Percentiles rank a stretch among this genome's conserved stretches.
These are phyloP conservation scores for Drosophila pectinifera DNA, from an alignment of 1,140 invertebrate genomes.

Conservation along the genomic window DNA sequence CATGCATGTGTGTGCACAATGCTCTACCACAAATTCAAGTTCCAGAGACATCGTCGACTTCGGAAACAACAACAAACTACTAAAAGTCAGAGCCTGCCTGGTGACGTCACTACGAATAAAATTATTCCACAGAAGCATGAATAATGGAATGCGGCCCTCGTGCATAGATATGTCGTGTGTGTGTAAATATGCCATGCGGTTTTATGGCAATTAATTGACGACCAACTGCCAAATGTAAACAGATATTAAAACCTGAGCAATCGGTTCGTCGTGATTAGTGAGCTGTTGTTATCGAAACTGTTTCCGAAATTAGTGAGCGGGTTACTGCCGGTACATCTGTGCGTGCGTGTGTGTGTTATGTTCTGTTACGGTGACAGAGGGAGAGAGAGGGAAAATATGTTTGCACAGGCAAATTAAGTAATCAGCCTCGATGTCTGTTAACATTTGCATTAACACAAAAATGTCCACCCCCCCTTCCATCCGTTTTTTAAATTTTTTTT, in stretches of 20 bases:
- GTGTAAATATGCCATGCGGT: neutral
- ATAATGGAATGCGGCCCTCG: neutral
- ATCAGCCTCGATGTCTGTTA: conserved; percentile 4
- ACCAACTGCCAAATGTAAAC: conserved; percentile 10
- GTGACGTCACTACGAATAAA: conserved; percentile 39
- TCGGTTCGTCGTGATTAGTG: conserved; percentile 9
- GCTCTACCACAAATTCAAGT: conserved; percentile 7
- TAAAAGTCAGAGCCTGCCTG: conserved; percentile 8
- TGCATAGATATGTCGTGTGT: neutral
- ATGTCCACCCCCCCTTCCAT: no score
- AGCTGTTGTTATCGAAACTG: conserved; percentile 17
- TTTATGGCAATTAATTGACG: conserved; percentile 5
- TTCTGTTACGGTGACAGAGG: neutral
- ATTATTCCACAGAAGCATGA: conserved; percentile 9
- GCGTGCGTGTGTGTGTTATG: neutral
- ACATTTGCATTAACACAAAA: conserved; percentile 16
- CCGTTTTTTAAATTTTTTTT: neutral
- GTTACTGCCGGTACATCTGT: conserved; percentile 19
- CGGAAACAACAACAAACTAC: conserved; percentile 18
- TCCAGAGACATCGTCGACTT: conserved; percentile 34
- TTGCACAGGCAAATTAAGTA: conserved; percentile 1
- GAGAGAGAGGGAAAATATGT: neutral
- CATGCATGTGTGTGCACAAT: neutral
- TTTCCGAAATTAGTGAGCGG: conserved; percentile 18
- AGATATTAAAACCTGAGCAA: conserved; percentile 14